Percentiles rank a stretch among this genome's conserved stretches.
These are phyloP conservation scores for Halocynthia aurantium DNA, from an alignment of 23 tunicate species.

Conservation along the genomic window DNA sequence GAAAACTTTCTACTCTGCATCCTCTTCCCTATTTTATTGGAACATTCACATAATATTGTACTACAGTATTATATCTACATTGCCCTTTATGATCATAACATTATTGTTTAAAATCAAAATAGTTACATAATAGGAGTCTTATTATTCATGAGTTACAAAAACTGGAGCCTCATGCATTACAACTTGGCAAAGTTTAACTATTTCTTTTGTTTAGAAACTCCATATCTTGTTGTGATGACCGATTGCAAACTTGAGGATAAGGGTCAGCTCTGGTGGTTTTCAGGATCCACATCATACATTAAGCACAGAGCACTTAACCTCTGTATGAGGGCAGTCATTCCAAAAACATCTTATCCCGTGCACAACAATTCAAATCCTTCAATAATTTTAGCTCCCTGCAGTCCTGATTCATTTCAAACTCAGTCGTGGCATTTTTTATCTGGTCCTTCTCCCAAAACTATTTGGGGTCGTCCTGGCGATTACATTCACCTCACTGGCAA, in stretches of 20 bases:
- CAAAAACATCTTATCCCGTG: not conserved
- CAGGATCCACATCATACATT: constrained; percentile 53
- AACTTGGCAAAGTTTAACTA: no score
- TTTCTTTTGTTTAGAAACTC: not conserved
- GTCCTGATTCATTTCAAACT: constrained; percentile 8
- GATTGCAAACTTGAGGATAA: constrained; percentile 29
- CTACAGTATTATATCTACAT: no score
- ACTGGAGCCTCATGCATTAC: no score
- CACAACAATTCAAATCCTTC: not conserved
- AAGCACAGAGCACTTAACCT: constrained; percentile 59
- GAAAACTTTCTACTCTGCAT: not conserved
- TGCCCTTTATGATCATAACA: no score
- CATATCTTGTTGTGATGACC: constrained; percentile 20
- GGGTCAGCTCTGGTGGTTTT: constrained; percentile 51
- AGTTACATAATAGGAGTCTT: no score
- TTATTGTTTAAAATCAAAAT: no score
- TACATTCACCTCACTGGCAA: constrained; percentile 39
- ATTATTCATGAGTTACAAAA: no score
- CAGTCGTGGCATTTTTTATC: constrained; percentile 54
- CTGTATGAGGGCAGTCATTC: constrained; percentile 34
- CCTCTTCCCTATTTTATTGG: constrained; percentile 1
- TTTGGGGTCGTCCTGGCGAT: constrained; percentile 38
- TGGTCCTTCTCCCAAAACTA: constrained; percentile 15
- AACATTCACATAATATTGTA: not conserved
- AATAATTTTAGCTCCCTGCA: constrained; percentile 27